These are phyloP conservation scores for Phyto melanocephala DNA, from an alignment of 2,888 invertebrate species.

Conservation along the genomic window DNA sequence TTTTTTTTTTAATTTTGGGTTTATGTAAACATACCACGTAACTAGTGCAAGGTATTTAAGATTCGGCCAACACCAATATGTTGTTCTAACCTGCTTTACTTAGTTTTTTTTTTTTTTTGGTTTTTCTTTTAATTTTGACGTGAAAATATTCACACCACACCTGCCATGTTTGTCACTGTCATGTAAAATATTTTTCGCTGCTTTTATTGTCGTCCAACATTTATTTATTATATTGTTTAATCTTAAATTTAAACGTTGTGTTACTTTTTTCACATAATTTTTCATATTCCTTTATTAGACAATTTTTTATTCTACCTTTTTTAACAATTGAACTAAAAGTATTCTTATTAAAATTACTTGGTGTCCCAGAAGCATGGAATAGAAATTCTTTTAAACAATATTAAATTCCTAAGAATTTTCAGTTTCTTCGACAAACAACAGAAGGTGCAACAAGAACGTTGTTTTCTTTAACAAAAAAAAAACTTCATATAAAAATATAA, in stretches of 20 bases:
- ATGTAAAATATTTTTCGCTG: background rate
- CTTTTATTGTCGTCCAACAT: background rate
- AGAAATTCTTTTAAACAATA: background rate
- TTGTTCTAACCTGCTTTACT: too few relatives aligned
- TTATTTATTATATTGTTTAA: slow-evolving; percentile 2
- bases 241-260: background rate
- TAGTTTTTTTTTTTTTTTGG: background rate
- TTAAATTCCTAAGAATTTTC: background rate
- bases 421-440: background rate
- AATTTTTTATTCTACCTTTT: background rate
- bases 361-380: background rate
- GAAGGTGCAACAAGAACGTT: background rate
- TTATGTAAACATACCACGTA: too few relatives aligned
- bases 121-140: background rate
- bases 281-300: background rate
- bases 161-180: background rate
- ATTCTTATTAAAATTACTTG: slow-evolving; percentile 5
- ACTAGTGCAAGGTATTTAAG: too few relatives aligned
- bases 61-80: too few relatives aligned
- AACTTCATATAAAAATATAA: slow-evolving; percentile 3
- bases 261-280: too few relatives aligned
- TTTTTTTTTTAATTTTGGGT: too few relatives aligned
- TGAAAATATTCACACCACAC: background rate
- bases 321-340: background rate
- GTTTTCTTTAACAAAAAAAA: background rate